Evolutionary conservation across 2,797 vertebrate genomes (phyloP).

Genomic region (Myotis pilosus): DNA sequence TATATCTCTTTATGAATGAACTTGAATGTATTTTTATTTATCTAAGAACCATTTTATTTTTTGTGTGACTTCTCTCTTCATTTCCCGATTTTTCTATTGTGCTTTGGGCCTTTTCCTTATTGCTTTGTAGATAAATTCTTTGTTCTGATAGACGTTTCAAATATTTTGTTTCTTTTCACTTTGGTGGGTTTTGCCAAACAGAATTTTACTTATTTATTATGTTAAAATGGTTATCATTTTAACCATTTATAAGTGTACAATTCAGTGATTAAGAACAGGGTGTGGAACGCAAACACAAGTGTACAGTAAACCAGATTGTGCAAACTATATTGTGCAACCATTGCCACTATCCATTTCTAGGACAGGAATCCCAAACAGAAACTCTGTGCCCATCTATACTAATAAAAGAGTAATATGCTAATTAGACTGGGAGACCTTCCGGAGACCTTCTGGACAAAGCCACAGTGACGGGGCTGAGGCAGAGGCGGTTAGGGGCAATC

Average conservation of each 20-base stretch:
- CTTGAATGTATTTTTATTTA: background rate
- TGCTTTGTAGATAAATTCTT: background rate
- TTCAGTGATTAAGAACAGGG: background rate
- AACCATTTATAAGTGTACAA: background rate
- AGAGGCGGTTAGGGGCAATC: no score
- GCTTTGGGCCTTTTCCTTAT: background rate
- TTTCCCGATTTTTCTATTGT: background rate
- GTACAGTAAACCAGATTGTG: no score
- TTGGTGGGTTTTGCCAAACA: background rate
- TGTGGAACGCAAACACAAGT: no score
- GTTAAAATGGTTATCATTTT: background rate
- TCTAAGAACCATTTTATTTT: background rate
- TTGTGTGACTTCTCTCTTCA: background rate
- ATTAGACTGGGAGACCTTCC: no score
- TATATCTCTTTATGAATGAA: background rate
- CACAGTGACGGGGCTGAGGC: no score
- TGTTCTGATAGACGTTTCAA: background rate
- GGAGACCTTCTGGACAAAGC: no score
- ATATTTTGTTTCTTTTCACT: slow-evolving; percentile 5
- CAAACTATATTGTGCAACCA: background rate
- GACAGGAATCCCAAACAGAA: background rate
- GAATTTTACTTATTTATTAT: background rate
- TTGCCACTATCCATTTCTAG: background rate
- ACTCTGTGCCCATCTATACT: background rate
- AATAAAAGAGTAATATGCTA: no score